Evolutionary conservation across 2,113 vertebrate species (phyloP).

Genomic region (Lichenostomus cassidix): DNA sequence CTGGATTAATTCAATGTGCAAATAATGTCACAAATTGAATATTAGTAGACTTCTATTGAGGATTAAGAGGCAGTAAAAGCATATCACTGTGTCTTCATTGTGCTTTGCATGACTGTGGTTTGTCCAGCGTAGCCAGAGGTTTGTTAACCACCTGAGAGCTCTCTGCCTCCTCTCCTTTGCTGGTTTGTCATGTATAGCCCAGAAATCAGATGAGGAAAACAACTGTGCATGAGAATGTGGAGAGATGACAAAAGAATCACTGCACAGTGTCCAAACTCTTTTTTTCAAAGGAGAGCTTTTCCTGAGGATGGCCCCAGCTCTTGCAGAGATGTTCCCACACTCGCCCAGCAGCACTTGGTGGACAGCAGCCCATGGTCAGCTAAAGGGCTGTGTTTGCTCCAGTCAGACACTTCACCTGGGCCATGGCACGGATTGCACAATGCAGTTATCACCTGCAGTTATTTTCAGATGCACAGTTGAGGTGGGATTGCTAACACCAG

Average conservation of each 20-base stretch:
- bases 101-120: background rate
- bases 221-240: background rate
- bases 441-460: background rate
- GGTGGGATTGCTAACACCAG: background rate
- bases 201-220: background rate
- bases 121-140: background rate
- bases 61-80: conserved; percentile 45
- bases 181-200: background rate
- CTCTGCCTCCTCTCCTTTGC: fast-evolving
- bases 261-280: background rate
- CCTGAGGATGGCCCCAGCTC: background rate
- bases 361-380: fast-evolving
- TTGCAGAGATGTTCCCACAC: background rate
- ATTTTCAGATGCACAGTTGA: background rate
- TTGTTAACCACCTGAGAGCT: background rate
- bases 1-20: conserved; percentile 58
- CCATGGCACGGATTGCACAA: background rate
- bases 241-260: fast-evolving
- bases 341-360: fast-evolving
- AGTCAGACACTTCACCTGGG: background rate
- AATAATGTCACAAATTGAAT: conserved; percentile 67
- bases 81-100: conserved; percentile 35
- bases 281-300: background rate
- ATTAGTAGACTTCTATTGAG: conserved; percentile 53
- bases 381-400: background rate